A percentile compares a stretch with the other conserved stretches of the same genome.
Evolutionary conservation across 53 echinoderm and acorn worm genomes (phyloP).

Genomic region (Astropecten irregularis): DNA sequence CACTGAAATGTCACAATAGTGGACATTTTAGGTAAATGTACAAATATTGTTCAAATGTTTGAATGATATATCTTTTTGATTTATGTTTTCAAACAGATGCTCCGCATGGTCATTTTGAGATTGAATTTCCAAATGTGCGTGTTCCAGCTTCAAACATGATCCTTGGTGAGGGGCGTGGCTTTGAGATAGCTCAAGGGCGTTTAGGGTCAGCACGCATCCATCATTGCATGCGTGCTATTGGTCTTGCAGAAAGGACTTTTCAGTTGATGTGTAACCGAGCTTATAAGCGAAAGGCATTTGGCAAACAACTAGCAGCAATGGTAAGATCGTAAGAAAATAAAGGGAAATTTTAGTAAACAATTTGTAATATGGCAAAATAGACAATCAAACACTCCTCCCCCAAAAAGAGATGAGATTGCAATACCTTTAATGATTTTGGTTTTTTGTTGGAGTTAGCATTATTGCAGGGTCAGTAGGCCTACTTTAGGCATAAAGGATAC

Average conservation of each 20-base stretch:
- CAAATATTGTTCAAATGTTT: neutral
- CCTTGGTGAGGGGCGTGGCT: conserved; percentile 96
- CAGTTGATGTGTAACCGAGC: conserved; percentile 85
- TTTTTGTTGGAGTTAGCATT: too few species aligned
- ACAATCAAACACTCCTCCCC: too few species aligned
- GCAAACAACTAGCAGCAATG: conserved; percentile 79
- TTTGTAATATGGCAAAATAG: too few species aligned
- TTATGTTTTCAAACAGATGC: conserved; percentile 65
- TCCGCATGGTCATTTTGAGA: conserved; percentile 96
- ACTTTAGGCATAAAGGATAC: too few species aligned
- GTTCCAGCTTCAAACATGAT: conserved; percentile 91
- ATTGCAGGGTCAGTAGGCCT: too few species aligned
- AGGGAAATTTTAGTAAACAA: too few species aligned
- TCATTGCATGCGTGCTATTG: conserved; percentile 93
- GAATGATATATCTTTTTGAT: neutral
- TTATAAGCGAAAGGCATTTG: conserved; percentile 80
- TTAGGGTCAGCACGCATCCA: conserved; percentile 93
- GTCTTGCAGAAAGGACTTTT: conserved; percentile 85
- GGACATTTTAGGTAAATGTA: too few species aligned
- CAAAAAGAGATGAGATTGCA: too few species aligned
- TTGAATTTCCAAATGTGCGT: conserved; percentile 87
- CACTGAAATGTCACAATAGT: too few species aligned
- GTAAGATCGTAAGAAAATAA: too few species aligned
- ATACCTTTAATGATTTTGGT: too few species aligned
- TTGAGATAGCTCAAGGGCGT: conserved; percentile 98